These are phyloP conservation scores for Limnothrissa miodon DNA, from an alignment of 2,113 vertebrate genomes.

Conservation along the genomic window DNA sequence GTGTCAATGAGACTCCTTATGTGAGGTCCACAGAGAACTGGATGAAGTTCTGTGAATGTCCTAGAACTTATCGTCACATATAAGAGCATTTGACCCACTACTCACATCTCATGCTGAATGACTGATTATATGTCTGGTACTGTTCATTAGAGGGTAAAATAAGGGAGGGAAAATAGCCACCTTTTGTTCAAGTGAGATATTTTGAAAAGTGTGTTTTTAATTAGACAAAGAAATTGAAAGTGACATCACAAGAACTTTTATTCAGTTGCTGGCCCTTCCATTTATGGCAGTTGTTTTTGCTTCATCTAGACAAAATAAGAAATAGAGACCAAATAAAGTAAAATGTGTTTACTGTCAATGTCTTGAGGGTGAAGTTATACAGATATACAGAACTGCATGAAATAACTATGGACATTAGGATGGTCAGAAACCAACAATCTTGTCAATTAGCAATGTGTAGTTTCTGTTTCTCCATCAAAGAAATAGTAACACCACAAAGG, in stretches of 20 bases:
- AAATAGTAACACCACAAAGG: not conserved
- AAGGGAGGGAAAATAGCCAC: not conserved
- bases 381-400: not conserved
- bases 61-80: not conserved
- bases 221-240: not conserved
- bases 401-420: not conserved
- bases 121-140: not conserved
- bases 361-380: not conserved
- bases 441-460: not conserved
- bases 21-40: not conserved
- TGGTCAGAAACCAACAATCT: not conserved
- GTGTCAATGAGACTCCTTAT: not conserved
- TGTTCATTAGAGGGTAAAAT: not conserved
- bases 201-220: not conserved
- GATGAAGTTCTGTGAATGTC: not conserved
- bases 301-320: not conserved
- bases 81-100: not conserved
- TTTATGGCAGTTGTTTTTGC: not conserved
- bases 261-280: not conserved
- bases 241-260: not conserved
- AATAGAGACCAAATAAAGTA: not conserved
- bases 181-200: not conserved
- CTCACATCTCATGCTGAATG: not conserved
- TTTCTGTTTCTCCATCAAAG: not conserved
- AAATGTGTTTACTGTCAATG: not conserved